Base-by-base conservation (phyloP, 1,140 invertebrate species). In the Brachionus sp. region DNA sequence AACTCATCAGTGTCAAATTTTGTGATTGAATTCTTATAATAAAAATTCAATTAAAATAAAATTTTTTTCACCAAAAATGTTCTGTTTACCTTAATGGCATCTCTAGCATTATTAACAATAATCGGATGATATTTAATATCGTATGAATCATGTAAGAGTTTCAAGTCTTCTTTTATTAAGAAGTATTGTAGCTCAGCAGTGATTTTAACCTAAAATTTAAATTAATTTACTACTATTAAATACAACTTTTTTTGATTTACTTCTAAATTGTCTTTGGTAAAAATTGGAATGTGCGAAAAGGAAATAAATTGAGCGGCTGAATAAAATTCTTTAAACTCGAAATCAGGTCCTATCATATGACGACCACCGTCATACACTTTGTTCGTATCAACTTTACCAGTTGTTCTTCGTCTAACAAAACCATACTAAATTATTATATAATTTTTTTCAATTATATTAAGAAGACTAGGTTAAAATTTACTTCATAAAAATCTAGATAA, bases 41-140 rank as follows among this genome's bases (percentile, higher is more conserved):
- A 16, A 50, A 84, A 77, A 9, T 37, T 1, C n/a, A 46, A 13
- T 66, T 66, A 35, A 66, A 39, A 50, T 33, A 37, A 13, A 66
- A 42, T 35, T 42, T 73, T 39, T 16, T 84, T 37, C 1, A 29
- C 5, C n/a, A 12, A 46, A 46, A 83, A 42, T 1, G 6, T 62
- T 13, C 42, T 68, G 46, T 7, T 75, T 37, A 86, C 86, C 85
- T 87, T 88, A 3, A 88, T 23, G 0, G 86, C 87, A 84, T 87
- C 86, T 66, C 86, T 75, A 7, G 86, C 87, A 73, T 85, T 87
- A 25, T 84, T 85, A 25, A 83, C 77, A 35, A 88, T 84, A 3
- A 86, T 85, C 12, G 85, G 83, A 39, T 86, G 70, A 84, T 88
- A 88, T 82, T 85, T 85, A 1, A 87, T 13, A 73, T 87, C 86